These are phyloP conservation scores for Heliconius melpomene DNA, from an alignment of 1,140 invertebrate genomes.

Conservation along the genomic window DNA sequence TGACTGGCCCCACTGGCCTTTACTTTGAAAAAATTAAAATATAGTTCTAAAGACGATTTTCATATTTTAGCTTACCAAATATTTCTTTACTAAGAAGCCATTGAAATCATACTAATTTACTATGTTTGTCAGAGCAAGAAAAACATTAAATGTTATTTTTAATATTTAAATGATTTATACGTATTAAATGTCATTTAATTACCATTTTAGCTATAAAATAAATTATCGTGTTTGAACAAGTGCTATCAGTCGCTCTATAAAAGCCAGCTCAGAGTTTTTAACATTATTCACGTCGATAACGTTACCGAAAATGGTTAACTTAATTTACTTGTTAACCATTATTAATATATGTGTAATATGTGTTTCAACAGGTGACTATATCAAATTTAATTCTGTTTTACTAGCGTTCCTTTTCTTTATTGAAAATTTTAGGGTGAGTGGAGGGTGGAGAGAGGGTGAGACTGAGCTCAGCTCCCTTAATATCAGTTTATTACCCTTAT, in stretches of 20 bases:
- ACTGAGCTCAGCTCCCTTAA: too few relatives aligned
- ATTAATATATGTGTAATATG: constrained; percentile 8
- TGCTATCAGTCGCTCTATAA: not conserved
- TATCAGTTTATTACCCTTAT: too few relatives aligned
- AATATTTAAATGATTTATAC: not conserved
- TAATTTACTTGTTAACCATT: not conserved
- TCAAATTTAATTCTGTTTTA: too few relatives aligned
- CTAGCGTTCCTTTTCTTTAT: too few relatives aligned
- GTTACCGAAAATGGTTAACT: not conserved
- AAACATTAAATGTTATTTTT: not conserved
- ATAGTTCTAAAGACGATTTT: too few relatives aligned
- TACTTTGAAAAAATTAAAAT: too few relatives aligned
- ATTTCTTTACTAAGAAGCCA: too few relatives aligned
- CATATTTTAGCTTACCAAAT: too few relatives aligned
- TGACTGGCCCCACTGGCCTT: too few relatives aligned
- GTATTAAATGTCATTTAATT: not conserved
- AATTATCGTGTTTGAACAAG: constrained; percentile 3
- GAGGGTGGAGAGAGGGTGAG: too few relatives aligned
- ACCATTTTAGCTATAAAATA: not conserved
- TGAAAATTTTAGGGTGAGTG: too few relatives aligned
- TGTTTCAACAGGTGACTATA: constrained; percentile 3
- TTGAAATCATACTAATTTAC: too few relatives aligned
- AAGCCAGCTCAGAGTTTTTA: not conserved
- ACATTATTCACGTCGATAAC: constrained; percentile 1
- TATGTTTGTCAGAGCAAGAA: not conserved